These are phyloP conservation scores for Urophycis tenuis DNA, from an alignment of 2,797 vertebrate species.

Conservation along the genomic window DNA sequence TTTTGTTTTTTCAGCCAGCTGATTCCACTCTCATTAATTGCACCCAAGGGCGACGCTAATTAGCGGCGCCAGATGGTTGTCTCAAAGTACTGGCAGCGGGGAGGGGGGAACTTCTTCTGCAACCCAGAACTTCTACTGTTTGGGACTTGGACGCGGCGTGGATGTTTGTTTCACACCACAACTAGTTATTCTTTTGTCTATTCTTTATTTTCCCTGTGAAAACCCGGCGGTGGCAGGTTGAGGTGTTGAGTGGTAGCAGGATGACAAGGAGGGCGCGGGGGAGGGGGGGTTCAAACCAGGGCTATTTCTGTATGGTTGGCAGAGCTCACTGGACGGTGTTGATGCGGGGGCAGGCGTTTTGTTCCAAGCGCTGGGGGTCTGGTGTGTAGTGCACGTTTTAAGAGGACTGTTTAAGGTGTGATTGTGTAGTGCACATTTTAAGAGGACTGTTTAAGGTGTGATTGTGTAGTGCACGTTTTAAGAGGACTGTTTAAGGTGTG, in stretches of 20 bases:
- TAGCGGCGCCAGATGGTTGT: not conserved
- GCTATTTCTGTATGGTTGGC: not conserved
- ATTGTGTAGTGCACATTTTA: not conserved
- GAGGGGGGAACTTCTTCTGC: not conserved
- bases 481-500: not conserved
- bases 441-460: not conserved
- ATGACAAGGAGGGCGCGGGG: not conserved
- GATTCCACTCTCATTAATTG: constrained; percentile 3
- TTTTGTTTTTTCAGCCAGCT: not conserved
- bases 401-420: too few relatives aligned
- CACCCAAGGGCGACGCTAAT: not conserved
- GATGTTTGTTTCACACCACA: not conserved
- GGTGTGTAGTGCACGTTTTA: too few relatives aligned
- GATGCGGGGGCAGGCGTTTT: not conserved
- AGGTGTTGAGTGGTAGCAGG: not conserved
- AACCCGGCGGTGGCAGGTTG: not conserved
- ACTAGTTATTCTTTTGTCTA: not conserved
- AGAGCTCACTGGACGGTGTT: not conserved
- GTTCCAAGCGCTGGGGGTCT: not conserved
- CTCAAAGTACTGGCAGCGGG: not conserved
- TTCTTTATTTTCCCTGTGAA: not conserved
- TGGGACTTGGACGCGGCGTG: not conserved
- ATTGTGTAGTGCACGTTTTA: not conserved
- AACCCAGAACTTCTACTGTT: not conserved
- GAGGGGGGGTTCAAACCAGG: not conserved